Percentiles rank a stretch among this genome's conserved stretches.
phyloP scores from a whole-genome alignment of 2,113 vertebrate species.

The Plotosus lineatus region DNA sequence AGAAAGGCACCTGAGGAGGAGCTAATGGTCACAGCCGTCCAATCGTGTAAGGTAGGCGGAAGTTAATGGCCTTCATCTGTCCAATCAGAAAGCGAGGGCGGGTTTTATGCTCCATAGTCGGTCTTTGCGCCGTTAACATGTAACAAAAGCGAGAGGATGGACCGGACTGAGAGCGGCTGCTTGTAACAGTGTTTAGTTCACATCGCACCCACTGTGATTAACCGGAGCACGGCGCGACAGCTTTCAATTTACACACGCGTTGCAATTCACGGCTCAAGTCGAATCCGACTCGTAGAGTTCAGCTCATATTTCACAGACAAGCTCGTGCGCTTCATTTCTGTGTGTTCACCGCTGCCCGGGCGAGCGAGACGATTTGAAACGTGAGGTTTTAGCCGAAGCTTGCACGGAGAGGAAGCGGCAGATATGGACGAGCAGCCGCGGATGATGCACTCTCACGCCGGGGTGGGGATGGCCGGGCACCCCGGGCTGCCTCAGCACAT shows the following conservation, averaged over 20 bases:
- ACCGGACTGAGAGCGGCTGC: constrained; percentile 69
- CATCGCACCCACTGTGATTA: constrained; percentile 12
- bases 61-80: constrained; percentile 22
- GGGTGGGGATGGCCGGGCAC: constrained; percentile 91
- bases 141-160: constrained; percentile 75
- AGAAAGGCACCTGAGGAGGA: constrained; percentile 68
- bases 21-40: constrained; percentile 61
- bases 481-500: constrained; percentile 94
- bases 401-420: constrained; percentile 57
- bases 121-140: constrained; percentile 70
- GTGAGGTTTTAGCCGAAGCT: constrained; percentile 50
- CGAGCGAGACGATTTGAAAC: constrained; percentile 43
- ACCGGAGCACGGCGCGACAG: constrained; percentile 25
- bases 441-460: constrained; percentile 93
- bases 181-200: constrained; percentile 13
- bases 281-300: constrained; percentile 59
- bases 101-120: constrained; percentile 59
- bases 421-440: constrained; percentile 95
- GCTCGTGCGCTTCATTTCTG: constrained; percentile 60
- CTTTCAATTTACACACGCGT: constrained; percentile 42
- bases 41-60: constrained; percentile 68
- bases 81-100: constrained; percentile 66
- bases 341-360: constrained; percentile 29
- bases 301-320: constrained; percentile 72
- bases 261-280: constrained; percentile 55